Evolutionary conservation across 2,113 vertebrate species (phyloP).

Genomic region (Chloroceryle aenea): DNA sequence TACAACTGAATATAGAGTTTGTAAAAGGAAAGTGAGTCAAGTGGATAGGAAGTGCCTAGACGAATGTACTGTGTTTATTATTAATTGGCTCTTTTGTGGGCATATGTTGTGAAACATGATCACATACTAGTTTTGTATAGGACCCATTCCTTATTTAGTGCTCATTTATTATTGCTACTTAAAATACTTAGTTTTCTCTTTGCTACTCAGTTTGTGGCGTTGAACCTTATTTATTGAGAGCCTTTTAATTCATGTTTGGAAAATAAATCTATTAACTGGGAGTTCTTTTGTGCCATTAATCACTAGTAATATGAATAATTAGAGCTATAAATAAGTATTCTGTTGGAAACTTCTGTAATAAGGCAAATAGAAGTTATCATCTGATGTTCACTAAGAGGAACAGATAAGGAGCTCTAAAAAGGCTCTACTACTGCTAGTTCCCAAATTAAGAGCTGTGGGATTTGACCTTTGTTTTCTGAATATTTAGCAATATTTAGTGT

Average conservation of each 20-base stretch:
- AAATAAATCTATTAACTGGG: not conserved
- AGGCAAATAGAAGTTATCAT: not conserved
- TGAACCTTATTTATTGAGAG: not conserved
- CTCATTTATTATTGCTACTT: not conserved
- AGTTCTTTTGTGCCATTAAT: not conserved
- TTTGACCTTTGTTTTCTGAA: not conserved
- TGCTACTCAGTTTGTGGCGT: not conserved
- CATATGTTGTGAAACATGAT: not conserved
- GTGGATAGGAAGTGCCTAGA: not conserved
- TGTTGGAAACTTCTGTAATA: not conserved
- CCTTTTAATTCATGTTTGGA: not conserved
- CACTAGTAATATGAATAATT: not conserved
- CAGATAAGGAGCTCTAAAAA: not conserved
- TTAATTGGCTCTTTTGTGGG: not conserved
- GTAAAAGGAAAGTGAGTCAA: not conserved
- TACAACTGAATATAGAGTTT: not conserved
- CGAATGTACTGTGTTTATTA: not conserved
- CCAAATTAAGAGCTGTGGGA: not conserved
- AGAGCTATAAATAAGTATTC: not conserved
- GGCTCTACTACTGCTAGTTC: not conserved
- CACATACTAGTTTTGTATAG: not conserved
- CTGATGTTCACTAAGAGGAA: not conserved
- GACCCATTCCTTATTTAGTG: not conserved
- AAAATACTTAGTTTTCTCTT: not conserved
- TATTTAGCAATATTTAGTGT: not conserved